These are phyloP conservation scores for Aphrophora alni DNA, from an alignment of 2,888 invertebrate genomes.

Conservation along the genomic window DNA sequence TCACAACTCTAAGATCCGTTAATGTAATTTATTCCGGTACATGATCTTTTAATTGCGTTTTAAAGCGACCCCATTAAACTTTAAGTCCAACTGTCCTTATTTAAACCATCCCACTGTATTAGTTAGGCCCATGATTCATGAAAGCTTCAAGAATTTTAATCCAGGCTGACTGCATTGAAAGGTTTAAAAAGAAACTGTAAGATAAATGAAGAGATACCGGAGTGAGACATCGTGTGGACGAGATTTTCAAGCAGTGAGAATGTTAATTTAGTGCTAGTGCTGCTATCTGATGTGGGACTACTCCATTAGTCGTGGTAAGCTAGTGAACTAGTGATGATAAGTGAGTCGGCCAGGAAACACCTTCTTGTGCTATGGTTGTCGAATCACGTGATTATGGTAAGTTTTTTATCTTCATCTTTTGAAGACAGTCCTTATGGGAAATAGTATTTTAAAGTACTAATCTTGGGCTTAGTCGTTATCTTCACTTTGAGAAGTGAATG, in stretches of 20 bases:
- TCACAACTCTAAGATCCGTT: background rate
- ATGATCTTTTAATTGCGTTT: slow-evolving; percentile 6
- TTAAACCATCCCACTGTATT: background rate
- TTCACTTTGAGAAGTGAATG: background rate
- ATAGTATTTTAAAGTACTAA: background rate
- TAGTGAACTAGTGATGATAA: background rate
- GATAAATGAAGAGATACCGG: background rate
- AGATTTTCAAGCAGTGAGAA: slow-evolving; percentile 6
- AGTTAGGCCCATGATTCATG: slow-evolving; percentile 3
- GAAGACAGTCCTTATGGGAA: background rate
- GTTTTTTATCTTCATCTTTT: background rate
- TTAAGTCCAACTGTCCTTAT: background rate
- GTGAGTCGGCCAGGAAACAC: background rate
- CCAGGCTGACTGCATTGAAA: slow-evolving; percentile 2
- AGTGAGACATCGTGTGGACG: slow-evolving; percentile 6
- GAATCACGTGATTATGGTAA: background rate
- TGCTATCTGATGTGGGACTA: background rate
- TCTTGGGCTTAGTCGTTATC: background rate
- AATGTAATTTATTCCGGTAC: background rate
- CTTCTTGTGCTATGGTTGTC: background rate
- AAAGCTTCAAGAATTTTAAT: background rate
- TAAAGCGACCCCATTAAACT: background rate
- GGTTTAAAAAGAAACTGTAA: background rate
- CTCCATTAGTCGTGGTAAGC: slow-evolving; percentile 9
- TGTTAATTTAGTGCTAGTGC: slow-evolving; percentile 2